Conservation (phyloP, 2,113 vertebrate species). For the Heterochromis multidens region DNA sequence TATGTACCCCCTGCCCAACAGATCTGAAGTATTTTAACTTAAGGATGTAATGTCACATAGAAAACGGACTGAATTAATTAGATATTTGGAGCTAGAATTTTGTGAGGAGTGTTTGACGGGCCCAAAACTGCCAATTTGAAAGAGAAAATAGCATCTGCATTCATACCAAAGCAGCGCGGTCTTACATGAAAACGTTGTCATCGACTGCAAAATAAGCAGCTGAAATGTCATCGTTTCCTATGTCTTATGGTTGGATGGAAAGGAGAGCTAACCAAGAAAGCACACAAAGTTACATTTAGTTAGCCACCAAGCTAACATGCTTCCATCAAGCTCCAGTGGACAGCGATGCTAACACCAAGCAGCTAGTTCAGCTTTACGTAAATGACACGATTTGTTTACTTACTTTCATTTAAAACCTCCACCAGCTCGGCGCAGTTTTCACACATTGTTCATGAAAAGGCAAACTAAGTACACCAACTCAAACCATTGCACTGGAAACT, state of each 20-base stretch:
- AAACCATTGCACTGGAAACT: conserved; percentile 79
- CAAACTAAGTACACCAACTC: conserved; percentile 69
- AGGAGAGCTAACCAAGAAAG: neutral
- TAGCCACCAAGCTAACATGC: conserved; percentile 35
- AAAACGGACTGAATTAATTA: neutral
- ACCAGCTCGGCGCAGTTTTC: conserved; percentile 99
- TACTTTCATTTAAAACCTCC: conserved; percentile 98
- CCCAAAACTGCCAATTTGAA: conserved; percentile 16
- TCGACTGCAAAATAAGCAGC: neutral
- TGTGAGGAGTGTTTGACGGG: conserved; percentile 44
- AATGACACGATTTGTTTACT: conserved; percentile 66
- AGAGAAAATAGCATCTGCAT: neutral
- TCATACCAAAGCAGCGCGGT: neutral
- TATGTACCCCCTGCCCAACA: fast-evolving
- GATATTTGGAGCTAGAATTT: neutral
- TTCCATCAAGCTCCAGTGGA: neutral
- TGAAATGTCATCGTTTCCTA: too few species aligned
- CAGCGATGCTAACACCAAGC: conserved; percentile 28
- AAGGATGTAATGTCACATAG: neutral
- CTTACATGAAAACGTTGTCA: neutral
- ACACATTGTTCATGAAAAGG: conserved; percentile 93
- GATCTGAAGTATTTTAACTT: neutral
- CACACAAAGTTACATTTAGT: conserved; percentile 42
- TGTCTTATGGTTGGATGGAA: fast-evolving
- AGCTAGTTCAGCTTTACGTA: neutral